Percentiles rank a stretch among this genome's conserved stretches.
Evolutionary conservation across 2,113 vertebrate genomes (phyloP).

Genomic region (sheep (Ovis aries)): ARS-UI_Ramb_v3.0 NC_056054.1:251922001-251922500

Average conservation of each 20-base stretch:
- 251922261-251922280: not conserved
- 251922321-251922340: not conserved
- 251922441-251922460: not conserved
- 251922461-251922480: not conserved
- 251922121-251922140: not conserved
- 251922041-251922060: not conserved
- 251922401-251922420: not conserved
- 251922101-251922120: not conserved
- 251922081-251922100: not conserved
- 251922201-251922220: not conserved
- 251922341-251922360: not conserved
- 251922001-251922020: not conserved
- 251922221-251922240: not conserved
- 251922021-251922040: not conserved
- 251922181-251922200: not conserved
- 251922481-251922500: not conserved
- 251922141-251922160: not conserved
- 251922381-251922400: not conserved
- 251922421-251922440: not conserved
- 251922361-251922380: not conserved
- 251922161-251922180: not conserved
- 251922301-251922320: not conserved
- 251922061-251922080: not conserved
- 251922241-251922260: not conserved
- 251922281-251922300: not conserved